These are phyloP conservation scores for Brachionus calyciflorus DNA, from an alignment of 1,140 invertebrate species.

Conservation along the genomic window DNA sequence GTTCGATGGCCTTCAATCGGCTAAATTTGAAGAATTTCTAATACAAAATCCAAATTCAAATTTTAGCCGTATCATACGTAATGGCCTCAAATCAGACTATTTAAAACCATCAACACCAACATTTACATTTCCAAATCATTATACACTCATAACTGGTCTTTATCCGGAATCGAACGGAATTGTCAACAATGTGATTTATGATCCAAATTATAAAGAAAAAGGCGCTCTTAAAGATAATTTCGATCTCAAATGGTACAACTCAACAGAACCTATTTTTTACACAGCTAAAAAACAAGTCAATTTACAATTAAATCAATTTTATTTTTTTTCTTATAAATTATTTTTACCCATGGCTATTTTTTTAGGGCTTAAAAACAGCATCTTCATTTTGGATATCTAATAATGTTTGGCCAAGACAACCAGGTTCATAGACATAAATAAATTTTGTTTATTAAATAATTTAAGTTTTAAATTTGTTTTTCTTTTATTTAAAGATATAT, in stretches of 20 bases:
- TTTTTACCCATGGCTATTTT: no score
- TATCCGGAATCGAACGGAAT: constrained; percentile 33
- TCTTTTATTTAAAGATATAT: constrained; percentile 21
- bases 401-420: constrained; percentile 24
- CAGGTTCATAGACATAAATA: neutral
- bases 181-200: constrained; percentile 20
- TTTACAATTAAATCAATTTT: neutral
- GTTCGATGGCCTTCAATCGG: constrained; percentile 71
- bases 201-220: constrained; percentile 37
- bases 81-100: constrained; percentile 66
- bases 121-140: constrained; percentile 77
- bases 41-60: constrained; percentile 62
- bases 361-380: constrained; percentile 31
- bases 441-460: neutral
- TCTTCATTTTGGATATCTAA: constrained; percentile 43
- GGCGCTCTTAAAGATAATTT: neutral
- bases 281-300: constrained; percentile 45
- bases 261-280: constrained; percentile 29
- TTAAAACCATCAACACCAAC: constrained; percentile 70
- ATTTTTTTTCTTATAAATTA: neutral
- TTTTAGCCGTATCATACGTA: constrained; percentile 63
- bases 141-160: constrained; percentile 69
- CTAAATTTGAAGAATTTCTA: constrained; percentile 64
- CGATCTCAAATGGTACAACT: constrained; percentile 3
- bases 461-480: neutral